These are phyloP conservation scores for Smittia aterrima DNA, from an alignment of 2,888 invertebrate genomes.

Conservation along the genomic window DNA sequence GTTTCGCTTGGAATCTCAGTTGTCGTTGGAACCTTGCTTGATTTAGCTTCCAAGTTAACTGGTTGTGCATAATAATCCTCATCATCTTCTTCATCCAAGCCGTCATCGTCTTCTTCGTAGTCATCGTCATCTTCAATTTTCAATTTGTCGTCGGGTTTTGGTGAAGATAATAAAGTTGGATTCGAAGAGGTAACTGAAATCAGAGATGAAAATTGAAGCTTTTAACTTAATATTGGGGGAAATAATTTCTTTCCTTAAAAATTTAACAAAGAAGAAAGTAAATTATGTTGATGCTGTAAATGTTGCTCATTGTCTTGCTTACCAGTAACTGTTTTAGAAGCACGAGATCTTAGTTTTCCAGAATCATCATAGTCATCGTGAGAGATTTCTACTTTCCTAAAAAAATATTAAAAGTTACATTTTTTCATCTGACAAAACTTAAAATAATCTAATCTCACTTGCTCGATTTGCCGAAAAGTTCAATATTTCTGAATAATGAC, in stretches of 20 bases:
- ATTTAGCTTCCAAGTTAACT: constrained; percentile 46
- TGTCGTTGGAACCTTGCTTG: constrained; percentile 47
- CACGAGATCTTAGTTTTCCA: constrained; percentile 40
- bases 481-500: constrained; percentile 68
- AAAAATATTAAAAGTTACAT: not conserved
- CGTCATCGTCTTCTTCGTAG: constrained; percentile 56
- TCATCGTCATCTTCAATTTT: constrained; percentile 51
- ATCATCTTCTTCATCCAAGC: constrained; percentile 61
- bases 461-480: constrained; percentile 50
- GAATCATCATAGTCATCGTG: constrained; percentile 23
- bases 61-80: constrained; percentile 59
- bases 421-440: not conserved
- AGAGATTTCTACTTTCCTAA: constrained; percentile 30
- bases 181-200: constrained; percentile 32
- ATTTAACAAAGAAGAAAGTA: too few relatives aligned
- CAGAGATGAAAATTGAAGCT: not conserved
- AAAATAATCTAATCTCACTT: constrained; percentile 45
- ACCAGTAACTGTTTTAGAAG: constrained; percentile 39
- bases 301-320: not conserved
- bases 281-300: too few relatives aligned
- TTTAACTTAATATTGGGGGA: not conserved
- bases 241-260: not conserved
- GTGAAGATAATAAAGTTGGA: constrained; percentile 28
- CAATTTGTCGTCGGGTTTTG: constrained; percentile 42
- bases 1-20: constrained; percentile 38